phyloP scores from a whole-genome alignment of 2,888 invertebrate species.

The Gibbula magus region DNA sequence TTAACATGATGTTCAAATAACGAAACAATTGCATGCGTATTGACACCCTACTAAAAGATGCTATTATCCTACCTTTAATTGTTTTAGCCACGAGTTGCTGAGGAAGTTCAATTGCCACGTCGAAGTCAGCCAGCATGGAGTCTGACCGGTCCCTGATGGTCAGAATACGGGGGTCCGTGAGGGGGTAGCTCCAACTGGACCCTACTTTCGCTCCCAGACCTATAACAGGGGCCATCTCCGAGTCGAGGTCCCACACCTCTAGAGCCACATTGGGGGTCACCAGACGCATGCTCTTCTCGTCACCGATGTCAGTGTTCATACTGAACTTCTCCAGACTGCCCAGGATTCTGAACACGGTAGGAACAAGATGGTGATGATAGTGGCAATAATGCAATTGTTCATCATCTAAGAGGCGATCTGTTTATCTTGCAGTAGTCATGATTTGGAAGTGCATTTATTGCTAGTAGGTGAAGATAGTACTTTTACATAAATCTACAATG shows the following conservation, averaged over 20 bases:
- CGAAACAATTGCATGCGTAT: too few species aligned
- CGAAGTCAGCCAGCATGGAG: slow-evolving; percentile 48
- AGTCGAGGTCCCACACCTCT: slow-evolving; percentile 60
- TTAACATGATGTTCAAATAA: too few species aligned
- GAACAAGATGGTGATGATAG: too few species aligned
- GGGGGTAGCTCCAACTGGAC: slow-evolving; percentile 24
- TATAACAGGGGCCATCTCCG: slow-evolving; percentile 49
- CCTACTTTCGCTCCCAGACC: slow-evolving; percentile 57
- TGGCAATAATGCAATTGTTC: too few species aligned
- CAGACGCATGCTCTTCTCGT: slow-evolving; percentile 44
- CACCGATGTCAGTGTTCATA: slow-evolving; percentile 51
- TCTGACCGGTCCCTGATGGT: slow-evolving; percentile 33
- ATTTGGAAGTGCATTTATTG: too few species aligned
- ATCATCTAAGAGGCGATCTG: too few species aligned
- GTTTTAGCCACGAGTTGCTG: slow-evolving; percentile 49
- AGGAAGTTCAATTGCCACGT: slow-evolving; percentile 65
- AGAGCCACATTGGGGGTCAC: slow-evolving; percentile 62
- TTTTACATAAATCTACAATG: too few species aligned
- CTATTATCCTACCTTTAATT: slow-evolving; percentile 47
- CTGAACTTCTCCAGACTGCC: slow-evolving; percentile 57
- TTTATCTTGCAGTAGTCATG: too few species aligned
- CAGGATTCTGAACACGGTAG: slow-evolving; percentile 49
- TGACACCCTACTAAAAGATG: too few species aligned
- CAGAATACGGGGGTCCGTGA: slow-evolving; percentile 38
- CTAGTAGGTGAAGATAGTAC: too few species aligned